Base-by-base conservation (phyloP, 2,888 invertebrate genomes). In the Tetragonula carbonaria region DNA sequence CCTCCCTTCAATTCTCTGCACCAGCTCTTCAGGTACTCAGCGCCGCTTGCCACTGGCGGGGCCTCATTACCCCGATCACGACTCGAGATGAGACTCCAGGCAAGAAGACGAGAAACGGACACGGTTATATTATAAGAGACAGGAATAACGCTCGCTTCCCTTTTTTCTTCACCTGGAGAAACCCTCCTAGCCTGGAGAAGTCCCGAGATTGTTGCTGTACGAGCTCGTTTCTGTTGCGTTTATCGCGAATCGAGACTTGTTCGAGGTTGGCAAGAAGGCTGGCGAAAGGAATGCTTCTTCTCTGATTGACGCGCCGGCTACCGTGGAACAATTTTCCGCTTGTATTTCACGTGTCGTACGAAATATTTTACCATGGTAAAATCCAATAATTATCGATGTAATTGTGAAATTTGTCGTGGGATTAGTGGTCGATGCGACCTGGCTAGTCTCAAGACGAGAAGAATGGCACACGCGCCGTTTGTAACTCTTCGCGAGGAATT, bases 1-100 rank as follows among this genome's bases (percentile, higher is more conserved):
- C 33, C 80, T 82, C 83, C 67, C 65, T 59, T 70, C 71, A 16
- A 65, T 73, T 65, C n/a, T 66, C 67, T 78, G 74, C 80, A 67
- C 84, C 82, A 78, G 83, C 87, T 88, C 90, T 84, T 85, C 86
- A 53, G 86, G 68, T 84, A 81, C 84, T 86, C 72, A 75, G 59
- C 38, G 63, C 71, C 84, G 85, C 81, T 86, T 87, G 90, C 89
- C 90, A 91, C 91, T 90, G 90, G 90, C 88, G 88, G 89, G 90
- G 93, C 93, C 93, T 94, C 93, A 94, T 94, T 94, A 94, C 93
- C 92, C 93, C 92, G 94, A 94, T 94, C 94, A 94, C 93, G 93
- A 93, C 93, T 93, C 91, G 90, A 93, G 92, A 94, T 93, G 93
- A 93, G 93, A 91, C 90, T 89, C 86, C 82, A 79, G 77, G 86